Evolutionary conservation across 2,888 invertebrate species (phyloP).

Genomic region (Xiphydria camelus): DNA sequence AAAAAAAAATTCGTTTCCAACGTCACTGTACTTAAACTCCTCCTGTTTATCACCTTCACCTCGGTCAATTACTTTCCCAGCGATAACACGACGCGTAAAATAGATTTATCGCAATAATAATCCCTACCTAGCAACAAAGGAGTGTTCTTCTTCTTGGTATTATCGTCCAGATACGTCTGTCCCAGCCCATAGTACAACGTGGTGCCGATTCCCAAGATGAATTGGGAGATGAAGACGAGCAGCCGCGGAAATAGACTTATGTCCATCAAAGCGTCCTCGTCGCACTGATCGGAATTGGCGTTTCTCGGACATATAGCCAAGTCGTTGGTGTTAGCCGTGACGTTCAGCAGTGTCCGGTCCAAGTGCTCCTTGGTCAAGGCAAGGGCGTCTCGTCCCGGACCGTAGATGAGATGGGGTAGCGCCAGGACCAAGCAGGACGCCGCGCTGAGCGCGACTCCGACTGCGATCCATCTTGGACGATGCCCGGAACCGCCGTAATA

Average conservation of each 20-base stretch:
- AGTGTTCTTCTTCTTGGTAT: constrained; percentile 67
- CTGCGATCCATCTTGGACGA: constrained; percentile 69
- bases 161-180: constrained; percentile 71
- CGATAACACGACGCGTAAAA: no score
- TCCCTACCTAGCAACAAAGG: constrained; percentile 65
- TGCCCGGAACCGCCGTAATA: constrained; percentile 70
- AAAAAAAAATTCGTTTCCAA: no score
- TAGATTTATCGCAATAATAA: no score
- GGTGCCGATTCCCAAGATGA: constrained; percentile 70
- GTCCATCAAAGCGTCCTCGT: constrained; percentile 54
- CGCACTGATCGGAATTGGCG: constrained; percentile 54
- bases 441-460: constrained; percentile 66
- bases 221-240: constrained; percentile 69
- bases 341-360: constrained; percentile 43
- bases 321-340: constrained; percentile 31
- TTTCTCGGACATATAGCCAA: constrained; percentile 44
- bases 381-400: constrained; percentile 62
- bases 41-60: no score
- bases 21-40: no score
- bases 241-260: constrained; percentile 61
- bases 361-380: constrained; percentile 59
- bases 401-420: constrained; percentile 66
- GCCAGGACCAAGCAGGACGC: constrained; percentile 66
- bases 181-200: constrained; percentile 69
- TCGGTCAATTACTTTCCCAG: no score